Base-by-base conservation (phyloP, 92 coral and sea anemone genomes). In the Scolanthus callimorphus region DNA sequence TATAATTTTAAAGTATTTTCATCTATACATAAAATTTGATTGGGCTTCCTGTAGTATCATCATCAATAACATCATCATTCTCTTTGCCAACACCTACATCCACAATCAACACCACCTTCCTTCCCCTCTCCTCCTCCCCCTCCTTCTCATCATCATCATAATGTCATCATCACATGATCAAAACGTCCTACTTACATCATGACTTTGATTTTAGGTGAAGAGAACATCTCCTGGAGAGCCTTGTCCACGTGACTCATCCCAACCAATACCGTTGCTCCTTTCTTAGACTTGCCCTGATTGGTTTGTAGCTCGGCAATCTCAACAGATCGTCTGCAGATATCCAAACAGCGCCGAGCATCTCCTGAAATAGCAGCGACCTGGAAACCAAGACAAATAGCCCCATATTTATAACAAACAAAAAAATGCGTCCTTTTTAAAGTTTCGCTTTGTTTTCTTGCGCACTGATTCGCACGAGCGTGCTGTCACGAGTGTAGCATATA, bases 351-450 rank as follows among this genome's bases (percentile, higher is more conserved):
- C 25, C 99, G 89, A n/a, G 99, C 99, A 60, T 94, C 99, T 19
- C 99, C 99, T 2, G 99, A 89, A 31, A 94, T 80, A 1, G 99
- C 96, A 25, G 99, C 99, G n/a, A 94, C 99, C 99, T 94, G 62
- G 17, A 34, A 48, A 19, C 39, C 10, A 48, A 63, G 21, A 26
- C 0, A 66, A 20, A 17, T 20, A n/a, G 22, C 27, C 30, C 1
- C 1, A 28, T 20, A 30, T n/a, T n/a, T 8, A 3, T 22, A n/a
- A 50, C 9, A 12, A 13, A 2, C 3, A 50, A 13, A 20, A 22
- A 11, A 17, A 50, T 22, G 21, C 8, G 3, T 17, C 4, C 56
- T 4, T 20, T 50, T 3, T 12, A 1, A 50, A 2, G 0, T 0
- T n/a, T 15, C 26, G 22, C 4, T 47, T n/a, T n/a, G n/a, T n/a